Percentiles rank a stretch among this genome's conserved stretches.
Evolutionary conservation across 2,888 invertebrate genomes (phyloP).

Genomic region (Merodon equestris): DNA sequence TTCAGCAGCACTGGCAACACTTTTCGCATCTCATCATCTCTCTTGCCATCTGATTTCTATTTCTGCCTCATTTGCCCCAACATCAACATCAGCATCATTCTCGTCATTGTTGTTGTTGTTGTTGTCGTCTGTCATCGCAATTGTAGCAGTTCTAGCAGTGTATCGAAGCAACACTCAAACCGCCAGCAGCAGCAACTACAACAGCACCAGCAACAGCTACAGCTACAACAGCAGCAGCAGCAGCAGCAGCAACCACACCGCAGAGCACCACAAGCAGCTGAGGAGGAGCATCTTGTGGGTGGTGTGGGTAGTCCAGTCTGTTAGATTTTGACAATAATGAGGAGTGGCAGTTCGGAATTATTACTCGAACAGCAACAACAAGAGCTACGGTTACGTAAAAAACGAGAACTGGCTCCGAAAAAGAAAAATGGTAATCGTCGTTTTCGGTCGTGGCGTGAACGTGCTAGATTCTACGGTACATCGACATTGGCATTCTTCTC

Average conservation of each 20-base stretch:
- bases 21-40: conserved; percentile 22
- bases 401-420: conserved; percentile 82
- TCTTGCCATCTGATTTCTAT: conserved; percentile 5
- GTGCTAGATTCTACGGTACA: conserved; percentile 85
- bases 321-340: conserved; percentile 81
- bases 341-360: conserved; percentile 88
- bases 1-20: conserved; percentile 62
- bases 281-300: conserved; percentile 60
- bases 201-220: conserved; percentile 13
- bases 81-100: conserved; percentile 26
- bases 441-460: conserved; percentile 83
- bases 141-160: conserved; percentile 62
- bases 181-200: neutral
- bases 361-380: conserved; percentile 88
- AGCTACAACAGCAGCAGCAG: conserved; percentile 5
- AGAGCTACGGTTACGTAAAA: conserved; percentile 83
- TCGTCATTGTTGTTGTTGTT: neutral
- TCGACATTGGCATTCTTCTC: conserved; percentile 85
- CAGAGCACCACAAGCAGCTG: conserved; percentile 47
- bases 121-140: conserved; percentile 34
- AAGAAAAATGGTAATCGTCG: conserved; percentile 80
- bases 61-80: conserved; percentile 34
- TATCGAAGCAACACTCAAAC: conserved; percentile 52
- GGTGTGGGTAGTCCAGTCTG: conserved; percentile 70
- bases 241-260: conserved; percentile 33